Evolutionary conservation across 2,113 vertebrate species (phyloP).

Genomic region (Chloropsis cyanopogon): DNA sequence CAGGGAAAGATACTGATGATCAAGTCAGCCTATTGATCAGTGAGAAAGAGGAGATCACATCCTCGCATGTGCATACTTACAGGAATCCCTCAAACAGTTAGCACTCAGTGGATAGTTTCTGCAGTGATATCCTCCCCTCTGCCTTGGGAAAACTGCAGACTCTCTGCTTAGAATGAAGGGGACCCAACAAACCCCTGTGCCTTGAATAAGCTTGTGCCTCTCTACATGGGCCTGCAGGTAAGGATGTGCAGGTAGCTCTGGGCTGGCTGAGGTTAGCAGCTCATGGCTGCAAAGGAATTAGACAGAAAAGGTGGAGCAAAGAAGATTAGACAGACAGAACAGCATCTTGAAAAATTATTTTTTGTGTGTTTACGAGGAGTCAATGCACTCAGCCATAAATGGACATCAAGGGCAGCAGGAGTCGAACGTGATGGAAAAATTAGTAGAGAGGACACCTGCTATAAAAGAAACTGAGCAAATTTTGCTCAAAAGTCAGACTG

Average conservation of each 20-base stretch:
- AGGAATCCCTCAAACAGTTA: neutral
- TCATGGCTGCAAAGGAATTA: neutral
- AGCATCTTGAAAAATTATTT: neutral
- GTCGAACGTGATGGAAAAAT: neutral
- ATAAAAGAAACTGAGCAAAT: neutral
- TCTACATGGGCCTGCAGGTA: neutral
- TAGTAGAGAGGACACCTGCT: neutral
- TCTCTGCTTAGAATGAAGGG: neutral
- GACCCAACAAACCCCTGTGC: neutral
- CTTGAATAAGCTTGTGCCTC: neutral
- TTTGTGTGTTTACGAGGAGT: neutral
- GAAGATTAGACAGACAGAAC: neutral
- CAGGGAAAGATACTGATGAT: neutral
- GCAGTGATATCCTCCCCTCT: neutral
- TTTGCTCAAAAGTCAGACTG: neutral
- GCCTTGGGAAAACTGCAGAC: neutral
- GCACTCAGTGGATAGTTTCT: neutral
- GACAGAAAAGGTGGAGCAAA: neutral
- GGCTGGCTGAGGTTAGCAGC: neutral
- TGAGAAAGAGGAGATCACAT: neutral
- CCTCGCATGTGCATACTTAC: accelerated
- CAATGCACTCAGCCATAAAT: neutral
- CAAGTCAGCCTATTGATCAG: neutral
- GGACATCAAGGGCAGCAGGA: neutral
- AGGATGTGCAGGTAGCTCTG: accelerated